These are phyloP conservation scores for Bradypodion ventrale DNA, from an alignment of 2,797 vertebrate genomes.

Conservation along the genomic window DNA sequence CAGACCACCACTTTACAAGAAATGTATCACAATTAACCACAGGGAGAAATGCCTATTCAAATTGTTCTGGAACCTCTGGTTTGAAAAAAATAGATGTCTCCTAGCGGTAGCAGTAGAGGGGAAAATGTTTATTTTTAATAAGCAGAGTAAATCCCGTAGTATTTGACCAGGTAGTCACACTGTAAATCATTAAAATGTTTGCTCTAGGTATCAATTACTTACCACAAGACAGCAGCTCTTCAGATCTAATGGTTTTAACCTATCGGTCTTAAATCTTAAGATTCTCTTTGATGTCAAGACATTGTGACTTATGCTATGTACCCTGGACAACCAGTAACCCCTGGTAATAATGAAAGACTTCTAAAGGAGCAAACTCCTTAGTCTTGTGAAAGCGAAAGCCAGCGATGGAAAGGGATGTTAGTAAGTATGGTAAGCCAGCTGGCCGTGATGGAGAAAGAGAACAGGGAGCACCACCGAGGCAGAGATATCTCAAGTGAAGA, in stretches of 20 bases:
- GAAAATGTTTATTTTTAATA: no score
- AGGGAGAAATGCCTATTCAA: no score
- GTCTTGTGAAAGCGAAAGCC: no score
- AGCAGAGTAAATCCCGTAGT: no score
- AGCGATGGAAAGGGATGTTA: neutral
- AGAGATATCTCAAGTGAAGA: neutral
- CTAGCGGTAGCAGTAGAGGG: no score
- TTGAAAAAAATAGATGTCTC: no score
- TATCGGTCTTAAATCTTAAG: neutral
- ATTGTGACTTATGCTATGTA: constrained; percentile 25
- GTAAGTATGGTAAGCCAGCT: neutral
- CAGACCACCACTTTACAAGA: no score
- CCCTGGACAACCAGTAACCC: constrained; percentile 22
- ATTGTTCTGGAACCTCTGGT: no score
- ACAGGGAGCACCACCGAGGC: neutral
- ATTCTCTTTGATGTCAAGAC: neutral
- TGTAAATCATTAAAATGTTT: neutral
- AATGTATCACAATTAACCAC: no score
- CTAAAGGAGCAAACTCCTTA: neutral
- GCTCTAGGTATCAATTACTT: neutral
- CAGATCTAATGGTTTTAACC: neutral
- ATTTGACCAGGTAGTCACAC: no score
- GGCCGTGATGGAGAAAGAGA: neutral
- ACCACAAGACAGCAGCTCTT: neutral
- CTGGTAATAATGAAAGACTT: neutral